Conservation (phyloP, 1,140 invertebrate species). For the Goniozus legneri region DNA sequence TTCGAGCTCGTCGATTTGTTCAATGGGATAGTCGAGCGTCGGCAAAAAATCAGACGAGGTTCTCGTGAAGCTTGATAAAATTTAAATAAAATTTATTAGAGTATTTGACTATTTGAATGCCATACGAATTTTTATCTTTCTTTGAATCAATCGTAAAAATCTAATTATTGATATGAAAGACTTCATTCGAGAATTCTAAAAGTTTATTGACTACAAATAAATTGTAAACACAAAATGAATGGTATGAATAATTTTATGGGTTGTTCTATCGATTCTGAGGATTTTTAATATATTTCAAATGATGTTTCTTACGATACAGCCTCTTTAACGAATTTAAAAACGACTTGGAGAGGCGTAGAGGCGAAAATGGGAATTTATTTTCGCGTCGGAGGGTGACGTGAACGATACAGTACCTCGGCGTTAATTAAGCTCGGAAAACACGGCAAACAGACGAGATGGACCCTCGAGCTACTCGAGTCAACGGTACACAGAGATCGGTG, state of each 20-base stretch:
- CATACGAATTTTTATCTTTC: too few species aligned
- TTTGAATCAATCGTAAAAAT: too few species aligned
- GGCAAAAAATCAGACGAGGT: too few species aligned
- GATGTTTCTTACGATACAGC: background rate
- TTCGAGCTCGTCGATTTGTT: too few species aligned
- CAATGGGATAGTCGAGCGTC: too few species aligned
- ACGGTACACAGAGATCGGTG: background rate
- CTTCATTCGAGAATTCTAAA: too few species aligned
- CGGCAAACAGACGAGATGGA: slow-evolving; percentile 8
- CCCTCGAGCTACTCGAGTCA: background rate
- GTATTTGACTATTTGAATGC: too few species aligned
- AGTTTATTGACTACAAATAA: too few species aligned
- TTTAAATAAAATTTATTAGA: too few species aligned
- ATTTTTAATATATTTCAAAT: background rate
- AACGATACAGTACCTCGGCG: too few species aligned
- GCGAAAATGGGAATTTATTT: slow-evolving; percentile 10
- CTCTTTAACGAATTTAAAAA: background rate
- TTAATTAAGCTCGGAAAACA: slow-evolving; percentile 18
- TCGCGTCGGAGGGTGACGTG: slow-evolving; percentile 4
- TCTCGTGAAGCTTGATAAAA: too few species aligned
- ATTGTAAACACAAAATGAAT: background rate
- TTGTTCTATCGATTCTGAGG: background rate
- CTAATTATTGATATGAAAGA: too few species aligned
- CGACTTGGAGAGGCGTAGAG: background rate
- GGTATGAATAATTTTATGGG: background rate